Evolutionary conservation across 2,113 vertebrate species (phyloP).

Genomic region (Brachyhypopomus occidentalis): DNA sequence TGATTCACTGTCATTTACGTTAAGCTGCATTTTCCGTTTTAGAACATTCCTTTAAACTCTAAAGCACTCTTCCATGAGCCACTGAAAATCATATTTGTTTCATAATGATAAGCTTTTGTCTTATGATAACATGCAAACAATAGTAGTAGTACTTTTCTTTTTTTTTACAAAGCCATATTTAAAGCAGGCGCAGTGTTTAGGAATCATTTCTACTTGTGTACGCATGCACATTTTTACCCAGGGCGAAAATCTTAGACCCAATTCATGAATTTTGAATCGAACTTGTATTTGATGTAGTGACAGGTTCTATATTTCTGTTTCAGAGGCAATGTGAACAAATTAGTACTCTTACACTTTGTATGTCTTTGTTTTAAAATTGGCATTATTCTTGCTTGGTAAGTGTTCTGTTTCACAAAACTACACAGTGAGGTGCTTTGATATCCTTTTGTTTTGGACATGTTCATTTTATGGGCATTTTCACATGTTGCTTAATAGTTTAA

Average conservation of each 20-base stretch:
- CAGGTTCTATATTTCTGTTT: background rate
- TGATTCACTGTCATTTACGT: conserved; percentile 17
- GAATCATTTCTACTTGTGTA: conserved; percentile 5
- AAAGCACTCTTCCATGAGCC: background rate
- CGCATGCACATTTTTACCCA: conserved; percentile 31
- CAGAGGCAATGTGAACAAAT: background rate
- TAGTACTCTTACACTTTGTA: background rate
- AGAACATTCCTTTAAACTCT: background rate
- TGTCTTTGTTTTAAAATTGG: background rate
- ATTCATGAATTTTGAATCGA: conserved; percentile 13
- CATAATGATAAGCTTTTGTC: background rate
- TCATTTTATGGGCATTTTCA: conserved; percentile 17
- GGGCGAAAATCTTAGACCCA: background rate
- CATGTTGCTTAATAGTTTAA: background rate
- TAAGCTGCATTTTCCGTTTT: background rate
- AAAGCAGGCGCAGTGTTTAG: conserved; percentile 33
- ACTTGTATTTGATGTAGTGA: conserved; percentile 24
- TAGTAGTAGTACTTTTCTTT: background rate
- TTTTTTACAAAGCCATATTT: conserved; percentile 29
- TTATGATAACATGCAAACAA: background rate
- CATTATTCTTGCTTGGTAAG: background rate
- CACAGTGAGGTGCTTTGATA: conserved; percentile 17
- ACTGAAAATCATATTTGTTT: conserved; percentile 17
- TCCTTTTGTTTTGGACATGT: conserved; percentile 4
- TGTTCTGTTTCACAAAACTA: conserved; percentile 9